Conservation (phyloP, 53 echinoderm and acorn worm genomes). For the Luidia sarsii region DNA sequence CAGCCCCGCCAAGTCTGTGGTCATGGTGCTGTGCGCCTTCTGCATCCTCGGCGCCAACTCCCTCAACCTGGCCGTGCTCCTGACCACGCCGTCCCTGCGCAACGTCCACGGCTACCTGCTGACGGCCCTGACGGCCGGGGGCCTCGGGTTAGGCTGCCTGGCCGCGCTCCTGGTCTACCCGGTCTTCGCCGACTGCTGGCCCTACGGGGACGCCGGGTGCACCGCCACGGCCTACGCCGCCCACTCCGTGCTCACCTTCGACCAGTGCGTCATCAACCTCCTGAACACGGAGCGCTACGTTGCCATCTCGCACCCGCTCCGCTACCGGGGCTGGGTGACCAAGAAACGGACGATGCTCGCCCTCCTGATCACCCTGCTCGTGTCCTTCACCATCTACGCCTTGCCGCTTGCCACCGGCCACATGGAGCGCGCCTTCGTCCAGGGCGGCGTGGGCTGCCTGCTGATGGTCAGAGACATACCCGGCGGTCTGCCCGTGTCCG, state of each 20-base stretch:
- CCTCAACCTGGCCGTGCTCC: neutral
- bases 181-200: constrained; percentile 9
- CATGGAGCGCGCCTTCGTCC: neutral
- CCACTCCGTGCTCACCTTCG: neutral
- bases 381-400: neutral
- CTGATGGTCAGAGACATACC: neutral
- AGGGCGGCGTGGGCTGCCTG: neutral
- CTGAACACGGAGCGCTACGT: constrained; percentile 16
- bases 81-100: constrained; percentile 4
- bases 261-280: constrained; percentile 7
- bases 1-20: neutral
- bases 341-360: neutral
- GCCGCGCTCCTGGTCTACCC: neutral
- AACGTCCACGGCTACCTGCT: constrained; percentile 18
- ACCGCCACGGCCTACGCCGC: neutral
- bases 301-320: neutral
- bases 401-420: neutral
- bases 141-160: neutral
- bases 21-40: neutral
- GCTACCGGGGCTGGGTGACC: neutral
- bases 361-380: neutral
- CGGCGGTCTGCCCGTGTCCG: neutral
- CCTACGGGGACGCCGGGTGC: neutral
- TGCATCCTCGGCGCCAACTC: constrained; percentile 1
- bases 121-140: constrained; percentile 3